These are phyloP conservation scores for Laticauda colubrina DNA, from an alignment of 2,113 vertebrate species.

Conservation along the genomic window DNA sequence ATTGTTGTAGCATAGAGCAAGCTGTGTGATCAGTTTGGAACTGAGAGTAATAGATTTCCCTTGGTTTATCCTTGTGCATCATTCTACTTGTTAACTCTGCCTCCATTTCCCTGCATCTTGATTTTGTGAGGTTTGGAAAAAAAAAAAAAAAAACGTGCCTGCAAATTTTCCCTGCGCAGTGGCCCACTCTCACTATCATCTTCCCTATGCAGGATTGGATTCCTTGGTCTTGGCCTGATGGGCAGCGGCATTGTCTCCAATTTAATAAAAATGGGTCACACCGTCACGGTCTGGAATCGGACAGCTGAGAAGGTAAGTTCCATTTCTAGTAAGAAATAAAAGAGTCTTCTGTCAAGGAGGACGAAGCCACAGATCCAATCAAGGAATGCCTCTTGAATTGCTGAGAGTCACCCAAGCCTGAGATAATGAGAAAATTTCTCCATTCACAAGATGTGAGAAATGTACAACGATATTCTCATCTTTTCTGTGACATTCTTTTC, in stretches of 20 bases:
- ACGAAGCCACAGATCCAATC: not conserved
- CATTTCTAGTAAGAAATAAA: not conserved
- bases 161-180: not conserved
- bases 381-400: not conserved
- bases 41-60: not conserved
- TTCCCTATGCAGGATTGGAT: slow-evolving; percentile 86
- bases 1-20: no score
- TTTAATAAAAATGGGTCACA: slow-evolving; percentile 96
- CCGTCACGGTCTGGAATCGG: slow-evolving; percentile 97
- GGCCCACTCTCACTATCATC: slow-evolving; percentile 15
- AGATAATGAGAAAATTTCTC: not conserved
- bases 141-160: not conserved
- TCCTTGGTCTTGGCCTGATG: slow-evolving; percentile 96
- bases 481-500: not conserved
- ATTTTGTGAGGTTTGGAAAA: no score
- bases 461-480: not conserved
- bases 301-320: slow-evolving; percentile 92
- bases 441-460: not conserved
- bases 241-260: slow-evolving; percentile 97
- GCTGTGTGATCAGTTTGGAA: not conserved
- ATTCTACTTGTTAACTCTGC: not conserved
- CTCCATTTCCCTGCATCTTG: not conserved
- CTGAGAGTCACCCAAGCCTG: not conserved
- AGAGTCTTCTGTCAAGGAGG: not conserved
- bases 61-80: not conserved